Conservation (phyloP, 2,797 vertebrate species). For the Brachyalestes nurse region DNA sequence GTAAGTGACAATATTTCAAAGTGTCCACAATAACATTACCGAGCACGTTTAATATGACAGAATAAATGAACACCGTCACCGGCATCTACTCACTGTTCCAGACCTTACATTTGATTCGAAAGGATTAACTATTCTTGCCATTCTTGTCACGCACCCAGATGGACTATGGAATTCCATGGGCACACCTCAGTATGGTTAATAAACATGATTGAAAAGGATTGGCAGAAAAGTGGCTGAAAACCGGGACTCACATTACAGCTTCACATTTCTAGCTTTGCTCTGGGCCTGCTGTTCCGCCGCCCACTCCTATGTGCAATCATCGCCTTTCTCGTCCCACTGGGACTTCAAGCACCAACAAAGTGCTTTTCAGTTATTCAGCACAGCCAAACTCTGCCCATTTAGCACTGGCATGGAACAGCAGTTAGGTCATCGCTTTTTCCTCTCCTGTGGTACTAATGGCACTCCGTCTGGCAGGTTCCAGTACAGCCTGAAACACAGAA, state of each 20-base stretch:
- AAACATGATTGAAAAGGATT: slow-evolving; percentile 3
- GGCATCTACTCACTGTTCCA: neutral
- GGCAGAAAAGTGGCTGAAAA: slow-evolving; percentile 26
- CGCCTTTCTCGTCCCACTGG: slow-evolving; percentile 28
- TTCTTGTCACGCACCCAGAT: neutral
- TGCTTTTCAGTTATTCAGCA: slow-evolving; percentile 33
- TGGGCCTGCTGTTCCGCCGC: slow-evolving; percentile 27
- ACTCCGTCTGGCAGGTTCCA: slow-evolving; percentile 26
- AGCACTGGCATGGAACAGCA: slow-evolving; percentile 38
- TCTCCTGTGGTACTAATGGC: slow-evolving; percentile 25
- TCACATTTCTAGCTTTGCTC: slow-evolving; percentile 16
- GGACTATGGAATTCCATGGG: neutral
- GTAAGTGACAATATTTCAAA: too few relatives aligned
- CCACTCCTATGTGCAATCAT: slow-evolving; percentile 40
- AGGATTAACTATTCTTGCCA: neutral
- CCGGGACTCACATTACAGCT: neutral
- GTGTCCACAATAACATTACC: too few relatives aligned
- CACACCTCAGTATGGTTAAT: neutral
- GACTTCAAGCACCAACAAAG: slow-evolving; percentile 44
- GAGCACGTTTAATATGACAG: too few relatives aligned
- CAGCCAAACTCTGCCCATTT: slow-evolving; percentile 41
- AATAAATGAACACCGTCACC: too few relatives aligned
- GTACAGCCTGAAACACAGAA: slow-evolving; percentile 11
- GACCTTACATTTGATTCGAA: neutral
- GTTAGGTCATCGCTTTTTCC: slow-evolving; percentile 31